A percentile compares a stretch with the other conserved stretches of the same genome.
phyloP scores from a whole-genome alignment of 2,888 invertebrate species.

The Drosophila formosana region DNA sequence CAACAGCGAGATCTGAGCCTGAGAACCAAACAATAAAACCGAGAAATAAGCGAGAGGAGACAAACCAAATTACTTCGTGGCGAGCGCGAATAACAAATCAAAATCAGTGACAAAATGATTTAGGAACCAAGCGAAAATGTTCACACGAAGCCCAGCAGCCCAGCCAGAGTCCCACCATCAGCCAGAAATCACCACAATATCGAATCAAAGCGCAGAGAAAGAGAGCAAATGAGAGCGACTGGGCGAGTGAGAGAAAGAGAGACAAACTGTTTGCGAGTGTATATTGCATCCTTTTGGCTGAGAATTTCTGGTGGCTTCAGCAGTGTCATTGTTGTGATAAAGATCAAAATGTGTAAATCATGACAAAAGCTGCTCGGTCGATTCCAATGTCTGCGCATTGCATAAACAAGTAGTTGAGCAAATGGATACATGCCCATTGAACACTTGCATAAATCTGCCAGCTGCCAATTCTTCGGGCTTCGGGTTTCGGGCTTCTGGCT shows the following conservation, averaged over 20 bases:
- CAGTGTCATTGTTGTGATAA: constrained; percentile 72
- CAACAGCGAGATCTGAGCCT: constrained; percentile 55
- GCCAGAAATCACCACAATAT: constrained; percentile 44
- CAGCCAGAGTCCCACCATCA: constrained; percentile 27
- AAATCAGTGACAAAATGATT: constrained; percentile 80
- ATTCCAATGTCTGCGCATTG: constrained; percentile 52
- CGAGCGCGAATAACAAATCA: constrained; percentile 72
- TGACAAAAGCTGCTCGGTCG: constrained; percentile 45
- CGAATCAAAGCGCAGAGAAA: constrained; percentile 43
- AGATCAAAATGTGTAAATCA: constrained; percentile 77
- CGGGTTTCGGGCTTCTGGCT: background rate
- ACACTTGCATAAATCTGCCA: constrained; percentile 47
- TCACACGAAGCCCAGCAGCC: constrained; percentile 70
- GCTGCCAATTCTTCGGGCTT: constrained; percentile 23
- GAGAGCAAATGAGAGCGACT: constrained; percentile 28
- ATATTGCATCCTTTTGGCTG: constrained; percentile 69
- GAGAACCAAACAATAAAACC: constrained; percentile 70
- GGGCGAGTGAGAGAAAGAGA: constrained; percentile 8
- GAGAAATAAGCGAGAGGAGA: constrained; percentile 29
- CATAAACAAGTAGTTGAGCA: constrained; percentile 79
- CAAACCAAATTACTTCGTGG: constrained; percentile 66
- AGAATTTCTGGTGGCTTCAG: constrained; percentile 63
- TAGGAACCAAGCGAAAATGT: constrained; percentile 73
- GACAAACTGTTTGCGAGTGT: constrained; percentile 3
- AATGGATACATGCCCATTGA: constrained; percentile 64